phyloP scores from a whole-genome alignment of 2,113 vertebrate species.

The Conger conger region DNA sequence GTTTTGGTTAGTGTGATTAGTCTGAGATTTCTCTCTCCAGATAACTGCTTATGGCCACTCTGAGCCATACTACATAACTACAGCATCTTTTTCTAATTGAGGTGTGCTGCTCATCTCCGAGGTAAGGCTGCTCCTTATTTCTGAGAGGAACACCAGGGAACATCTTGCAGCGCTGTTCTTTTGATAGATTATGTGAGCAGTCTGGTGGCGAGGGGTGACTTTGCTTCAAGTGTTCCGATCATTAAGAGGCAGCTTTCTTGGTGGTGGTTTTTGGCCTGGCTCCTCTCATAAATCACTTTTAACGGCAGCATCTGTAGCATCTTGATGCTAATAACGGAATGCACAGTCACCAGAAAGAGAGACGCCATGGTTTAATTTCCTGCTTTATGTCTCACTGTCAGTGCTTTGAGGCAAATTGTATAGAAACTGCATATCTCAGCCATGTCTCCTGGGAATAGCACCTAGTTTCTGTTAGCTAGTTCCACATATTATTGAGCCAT shows the following conservation, averaged over 20 bases:
- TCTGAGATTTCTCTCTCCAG: background rate
- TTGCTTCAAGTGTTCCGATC: slow-evolving; percentile 28
- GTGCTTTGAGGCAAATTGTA: slow-evolving; percentile 61
- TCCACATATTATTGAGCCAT: background rate
- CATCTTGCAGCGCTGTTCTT: slow-evolving; percentile 3
- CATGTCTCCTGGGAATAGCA: background rate
- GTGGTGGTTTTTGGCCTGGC: slow-evolving; percentile 38
- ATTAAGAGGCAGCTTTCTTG: slow-evolving; percentile 42
- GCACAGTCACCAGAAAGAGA: slow-evolving; percentile 44
- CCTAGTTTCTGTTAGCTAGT: background rate
- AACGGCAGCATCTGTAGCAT: slow-evolving; percentile 61
- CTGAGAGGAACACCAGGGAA: background rate
- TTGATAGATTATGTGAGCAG: slow-evolving; percentile 33
- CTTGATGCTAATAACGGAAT: slow-evolving; percentile 66
- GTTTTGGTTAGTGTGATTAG: background rate
- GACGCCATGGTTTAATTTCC: slow-evolving; percentile 68
- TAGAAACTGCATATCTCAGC: slow-evolving; percentile 9
- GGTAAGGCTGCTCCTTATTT: background rate
- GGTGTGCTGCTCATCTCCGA: background rate
- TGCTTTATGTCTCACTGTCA: slow-evolving; percentile 47
- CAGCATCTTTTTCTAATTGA: background rate
- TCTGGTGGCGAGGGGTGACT: slow-evolving; percentile 25
- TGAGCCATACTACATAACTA: background rate
- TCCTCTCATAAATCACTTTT: slow-evolving; percentile 64
- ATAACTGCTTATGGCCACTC: background rate